Evolutionary conservation across 1,140 invertebrate species (phyloP), one percentile per base, ranked within the genome.

Genomic region (Zaprionus tsacasi): DNA sequence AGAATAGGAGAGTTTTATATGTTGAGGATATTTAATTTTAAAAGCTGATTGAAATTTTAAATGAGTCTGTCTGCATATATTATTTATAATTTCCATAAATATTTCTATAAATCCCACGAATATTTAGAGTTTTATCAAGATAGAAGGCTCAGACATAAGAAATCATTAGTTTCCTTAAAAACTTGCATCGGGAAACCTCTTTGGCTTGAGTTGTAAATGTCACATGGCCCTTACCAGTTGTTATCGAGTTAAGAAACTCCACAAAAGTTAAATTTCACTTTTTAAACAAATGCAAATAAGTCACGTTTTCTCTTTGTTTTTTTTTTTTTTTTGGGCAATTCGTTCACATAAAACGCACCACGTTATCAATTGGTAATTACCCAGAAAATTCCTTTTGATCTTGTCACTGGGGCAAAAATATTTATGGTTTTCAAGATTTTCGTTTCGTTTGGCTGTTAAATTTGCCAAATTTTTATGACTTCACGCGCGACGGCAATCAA

Each of bases 341-440:
- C 36, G 48, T 40, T 35, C 80, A 89, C 80, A 76, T 79, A 68
- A 76, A 82, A 71, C 67, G 17, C 60, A 74, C 65, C 82, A 82
- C 82, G 76, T 76, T 87, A 68, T 73, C 70, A 89, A 76, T 66
- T 76, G 64, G 70, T 88, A 81, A 78, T 88, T 81, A 71, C 60
- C 61, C 65, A 67, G 76, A 72, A 64, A 70, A 75, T 83, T 83
- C 70, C 65, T 61, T 59, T 70, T 74, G 70, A 81, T 88, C 70
- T 82, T 38, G 59, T 36, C 78, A 70, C 83, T 63, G 61, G 59
- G 38, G 52, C 45, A 25, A 50, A 70, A 65, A 75, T 77, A 88
- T 83, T 88, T 89, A 83, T 76, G 85, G 50, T 50, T 73, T 80
- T 89, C 60, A 30, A 72, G 85, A 81, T 88, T 69, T 57, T 52